Conservation (phyloP, 2,113 vertebrate genomes). For the Aphyosemion australe region DNA sequence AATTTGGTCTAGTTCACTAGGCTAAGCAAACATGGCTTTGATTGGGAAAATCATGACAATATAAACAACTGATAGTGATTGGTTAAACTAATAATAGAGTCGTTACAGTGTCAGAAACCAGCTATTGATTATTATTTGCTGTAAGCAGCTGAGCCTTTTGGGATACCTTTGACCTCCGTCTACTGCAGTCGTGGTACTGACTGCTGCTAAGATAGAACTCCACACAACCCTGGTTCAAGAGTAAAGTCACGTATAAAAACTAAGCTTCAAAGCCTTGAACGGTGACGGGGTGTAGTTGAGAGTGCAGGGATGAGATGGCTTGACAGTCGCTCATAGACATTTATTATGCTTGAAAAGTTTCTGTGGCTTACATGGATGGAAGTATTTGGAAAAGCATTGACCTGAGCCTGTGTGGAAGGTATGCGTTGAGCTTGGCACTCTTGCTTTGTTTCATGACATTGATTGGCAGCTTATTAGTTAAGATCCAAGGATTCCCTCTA, state of each 20-base stretch:
- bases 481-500: constrained; percentile 15
- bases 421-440: constrained; percentile 10
- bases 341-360: constrained; percentile 55
- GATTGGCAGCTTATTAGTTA: constrained; percentile 51
- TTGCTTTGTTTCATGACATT: constrained; percentile 34
- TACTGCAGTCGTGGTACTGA: neutral
- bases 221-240: neutral
- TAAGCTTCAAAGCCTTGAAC: neutral
- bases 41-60: too few species aligned
- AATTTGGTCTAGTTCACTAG: too few species aligned
- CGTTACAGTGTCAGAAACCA: too few species aligned
- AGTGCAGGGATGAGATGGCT: constrained; percentile 34
- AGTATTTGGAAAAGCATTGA: constrained; percentile 17
- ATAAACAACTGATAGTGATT: too few species aligned
- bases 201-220: neutral
- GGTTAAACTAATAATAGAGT: too few species aligned
- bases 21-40: too few species aligned
- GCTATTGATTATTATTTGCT: too few species aligned
- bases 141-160: neutral
- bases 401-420: constrained; percentile 28
- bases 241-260: too few species aligned
- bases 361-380: constrained; percentile 56
- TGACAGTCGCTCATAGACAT: constrained; percentile 44
- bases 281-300: too few species aligned
- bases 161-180: neutral